Evolutionary conservation across 2,797 vertebrate genomes (phyloP).

Genomic region (Varecia variegata): DNA sequence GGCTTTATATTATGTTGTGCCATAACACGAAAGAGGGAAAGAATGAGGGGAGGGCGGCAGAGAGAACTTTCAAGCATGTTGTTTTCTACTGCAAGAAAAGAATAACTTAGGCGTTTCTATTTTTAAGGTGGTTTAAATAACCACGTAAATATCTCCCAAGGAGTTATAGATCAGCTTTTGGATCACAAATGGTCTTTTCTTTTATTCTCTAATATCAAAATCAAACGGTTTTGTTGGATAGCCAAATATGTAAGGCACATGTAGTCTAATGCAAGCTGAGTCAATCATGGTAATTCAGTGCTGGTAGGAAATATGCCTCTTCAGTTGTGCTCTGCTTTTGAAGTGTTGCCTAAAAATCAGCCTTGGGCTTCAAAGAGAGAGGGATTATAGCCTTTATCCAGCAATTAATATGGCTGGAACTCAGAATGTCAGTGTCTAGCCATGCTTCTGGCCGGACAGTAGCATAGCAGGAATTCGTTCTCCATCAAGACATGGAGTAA

Average conservation of each 20-base stretch:
- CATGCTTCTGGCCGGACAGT: slow-evolving; percentile 89
- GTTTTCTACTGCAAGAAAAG: slow-evolving; percentile 75
- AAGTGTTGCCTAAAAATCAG: slow-evolving; percentile 94
- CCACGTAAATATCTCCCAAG: slow-evolving; percentile 78
- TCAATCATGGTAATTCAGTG: slow-evolving; percentile 86
- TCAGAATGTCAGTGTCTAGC: slow-evolving; percentile 93
- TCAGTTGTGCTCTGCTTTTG: slow-evolving; percentile 87
- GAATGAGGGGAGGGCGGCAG: not conserved
- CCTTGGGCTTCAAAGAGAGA: slow-evolving; percentile 93
- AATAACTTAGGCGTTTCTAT: slow-evolving; percentile 74
- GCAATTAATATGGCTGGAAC: slow-evolving; percentile 97
- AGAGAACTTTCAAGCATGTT: not conserved
- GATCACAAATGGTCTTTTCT: slow-evolving; percentile 77
- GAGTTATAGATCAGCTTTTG: slow-evolving; percentile 84
- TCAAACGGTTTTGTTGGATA: slow-evolving; percentile 83
- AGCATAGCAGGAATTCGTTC: slow-evolving; percentile 90
- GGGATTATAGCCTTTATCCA: slow-evolving; percentile 97
- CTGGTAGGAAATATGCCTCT: slow-evolving; percentile 85
- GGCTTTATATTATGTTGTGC: slow-evolving; percentile 75
- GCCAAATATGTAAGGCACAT: slow-evolving; percentile 85
- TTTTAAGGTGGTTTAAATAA: slow-evolving; percentile 83
- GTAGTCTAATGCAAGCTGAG: slow-evolving; percentile 83
- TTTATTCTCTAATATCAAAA: slow-evolving; percentile 82
- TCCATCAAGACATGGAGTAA: slow-evolving; percentile 88
- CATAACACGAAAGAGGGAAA: not conserved